These are phyloP conservation scores for Eustalomyia histrio DNA, from an alignment of 2,888 invertebrate genomes.

Conservation along the genomic window DNA sequence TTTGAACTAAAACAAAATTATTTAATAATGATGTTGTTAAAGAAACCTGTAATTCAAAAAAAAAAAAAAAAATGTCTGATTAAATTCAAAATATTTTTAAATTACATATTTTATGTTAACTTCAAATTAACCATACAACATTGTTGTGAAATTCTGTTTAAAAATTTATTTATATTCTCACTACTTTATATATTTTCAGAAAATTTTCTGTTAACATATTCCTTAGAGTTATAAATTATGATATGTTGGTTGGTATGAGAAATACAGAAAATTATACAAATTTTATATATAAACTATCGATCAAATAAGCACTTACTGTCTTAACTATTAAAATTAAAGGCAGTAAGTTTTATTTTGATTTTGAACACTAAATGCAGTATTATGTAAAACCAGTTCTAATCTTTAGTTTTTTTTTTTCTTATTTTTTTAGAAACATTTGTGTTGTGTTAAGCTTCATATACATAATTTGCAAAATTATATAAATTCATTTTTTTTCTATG, in stretches of 20 bases:
- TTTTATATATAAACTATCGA: constrained; percentile 51
- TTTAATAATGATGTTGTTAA: too few relatives aligned
- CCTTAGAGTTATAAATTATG: constrained; percentile 2
- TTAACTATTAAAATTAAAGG: constrained; percentile 26
- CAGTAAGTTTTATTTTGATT: constrained; percentile 24
- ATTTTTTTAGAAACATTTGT: neutral
- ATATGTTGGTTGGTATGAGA: neutral
- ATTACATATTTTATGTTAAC: neutral
- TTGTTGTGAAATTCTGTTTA: neutral
- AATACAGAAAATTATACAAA: constrained; percentile 28
- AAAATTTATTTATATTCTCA: neutral
- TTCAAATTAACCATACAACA: neutral
- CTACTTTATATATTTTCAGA: neutral
- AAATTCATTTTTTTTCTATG: constrained; percentile 54
- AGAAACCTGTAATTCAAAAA: too few relatives aligned
- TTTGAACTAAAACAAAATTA: too few relatives aligned
- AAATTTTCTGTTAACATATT: neutral
- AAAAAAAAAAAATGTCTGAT: too few relatives aligned
- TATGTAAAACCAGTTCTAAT: constrained; percentile 45
- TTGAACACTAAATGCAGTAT: neutral
- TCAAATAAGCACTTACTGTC: constrained; percentile 57
- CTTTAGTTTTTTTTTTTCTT: constrained; percentile 30
- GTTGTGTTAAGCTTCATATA: constrained; percentile 21
- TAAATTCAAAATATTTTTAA: too few relatives aligned
- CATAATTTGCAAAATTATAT: constrained; percentile 59